Percentiles rank a stretch among this genome's conserved stretches.
Conservation (phyloP, 1,140 invertebrate genomes). For the Cheumatopsyche charites region DNA sequence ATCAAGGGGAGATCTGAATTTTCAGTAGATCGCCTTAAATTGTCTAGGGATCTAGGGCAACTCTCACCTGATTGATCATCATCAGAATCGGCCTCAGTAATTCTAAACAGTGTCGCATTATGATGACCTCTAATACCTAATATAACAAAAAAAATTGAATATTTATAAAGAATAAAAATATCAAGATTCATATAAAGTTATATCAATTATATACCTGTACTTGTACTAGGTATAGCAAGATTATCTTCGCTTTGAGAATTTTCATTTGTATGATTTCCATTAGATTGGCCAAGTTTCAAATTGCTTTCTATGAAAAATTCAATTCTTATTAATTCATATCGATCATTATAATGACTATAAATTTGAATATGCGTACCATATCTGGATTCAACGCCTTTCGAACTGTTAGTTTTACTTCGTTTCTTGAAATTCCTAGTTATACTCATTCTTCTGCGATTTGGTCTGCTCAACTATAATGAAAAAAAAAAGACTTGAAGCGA, state of each 20-base stretch:
- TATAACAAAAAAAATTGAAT: constrained; percentile 21
- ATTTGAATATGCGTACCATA: constrained; percentile 36
- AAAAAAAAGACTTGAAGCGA: not conserved
- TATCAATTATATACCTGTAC: constrained; percentile 57
- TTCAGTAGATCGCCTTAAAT: constrained; percentile 51
- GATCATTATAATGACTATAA: no score
- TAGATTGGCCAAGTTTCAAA: constrained; percentile 22
- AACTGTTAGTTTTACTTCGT: constrained; percentile 56
- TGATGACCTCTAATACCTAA: constrained; percentile 58
- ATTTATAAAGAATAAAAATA: not conserved
- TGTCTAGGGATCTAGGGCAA: constrained; percentile 54
- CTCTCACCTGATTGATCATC: constrained; percentile 60
- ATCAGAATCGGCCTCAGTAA: constrained; percentile 65
- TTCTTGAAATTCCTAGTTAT: constrained; percentile 54
- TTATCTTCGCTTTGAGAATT: constrained; percentile 49
- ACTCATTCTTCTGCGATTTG: constrained; percentile 55
- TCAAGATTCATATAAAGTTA: not conserved
- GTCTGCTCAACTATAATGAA: constrained; percentile 54
- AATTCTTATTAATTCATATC: no score
- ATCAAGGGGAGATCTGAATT: constrained; percentile 55
- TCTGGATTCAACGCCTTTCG: constrained; percentile 32
- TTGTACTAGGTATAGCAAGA: constrained; percentile 63
- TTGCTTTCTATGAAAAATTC: constrained; percentile 17
- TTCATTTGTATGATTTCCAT: constrained; percentile 32
- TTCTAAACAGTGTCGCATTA: constrained; percentile 60